Conservation (phyloP, 2,888 invertebrate genomes). For the Barypeithes pellucidus region DNA sequence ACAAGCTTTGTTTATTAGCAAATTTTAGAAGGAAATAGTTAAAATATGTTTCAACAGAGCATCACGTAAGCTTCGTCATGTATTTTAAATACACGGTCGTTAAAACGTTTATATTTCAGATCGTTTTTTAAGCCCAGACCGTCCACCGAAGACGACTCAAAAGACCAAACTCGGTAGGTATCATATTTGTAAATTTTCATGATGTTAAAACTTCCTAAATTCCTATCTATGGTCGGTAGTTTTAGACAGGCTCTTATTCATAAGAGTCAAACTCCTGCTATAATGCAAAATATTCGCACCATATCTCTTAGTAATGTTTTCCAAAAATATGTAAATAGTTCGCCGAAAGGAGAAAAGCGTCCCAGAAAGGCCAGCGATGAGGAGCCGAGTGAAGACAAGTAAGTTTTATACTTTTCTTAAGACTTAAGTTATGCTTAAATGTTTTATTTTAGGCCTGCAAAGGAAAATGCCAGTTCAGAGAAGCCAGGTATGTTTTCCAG, state of each 20-base stretch:
- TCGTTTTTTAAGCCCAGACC: constrained; percentile 67
- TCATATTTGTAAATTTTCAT: constrained; percentile 17
- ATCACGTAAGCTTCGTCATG: constrained; percentile 64
- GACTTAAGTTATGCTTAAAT: not conserved
- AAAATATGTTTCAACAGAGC: constrained; percentile 65
- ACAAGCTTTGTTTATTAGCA: not conserved
- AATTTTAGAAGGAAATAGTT: not conserved
- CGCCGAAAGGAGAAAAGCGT: constrained; percentile 42
- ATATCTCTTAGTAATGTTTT: constrained; percentile 39
- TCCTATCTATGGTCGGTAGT: constrained; percentile 9
- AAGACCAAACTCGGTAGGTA: constrained; percentile 53
- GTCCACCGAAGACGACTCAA: constrained; percentile 59
- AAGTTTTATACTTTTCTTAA: constrained; percentile 30
- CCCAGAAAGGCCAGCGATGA: constrained; percentile 51
- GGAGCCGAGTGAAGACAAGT: constrained; percentile 56
- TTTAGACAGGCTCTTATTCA: constrained; percentile 10
- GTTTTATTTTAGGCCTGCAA: constrained; percentile 15
- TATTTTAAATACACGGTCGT: constrained; percentile 40
- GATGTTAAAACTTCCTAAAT: constrained; percentile 39
- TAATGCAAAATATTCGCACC: constrained; percentile 30
- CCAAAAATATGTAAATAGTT: constrained; percentile 48
- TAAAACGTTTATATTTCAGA: constrained; percentile 59
- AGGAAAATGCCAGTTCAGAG: not conserved
- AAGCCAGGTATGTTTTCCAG: not conserved
- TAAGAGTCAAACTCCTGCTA: not conserved